phyloP scores from a whole-genome alignment of 2,888 invertebrate genomes.

The Catocala fraxini region DNA sequence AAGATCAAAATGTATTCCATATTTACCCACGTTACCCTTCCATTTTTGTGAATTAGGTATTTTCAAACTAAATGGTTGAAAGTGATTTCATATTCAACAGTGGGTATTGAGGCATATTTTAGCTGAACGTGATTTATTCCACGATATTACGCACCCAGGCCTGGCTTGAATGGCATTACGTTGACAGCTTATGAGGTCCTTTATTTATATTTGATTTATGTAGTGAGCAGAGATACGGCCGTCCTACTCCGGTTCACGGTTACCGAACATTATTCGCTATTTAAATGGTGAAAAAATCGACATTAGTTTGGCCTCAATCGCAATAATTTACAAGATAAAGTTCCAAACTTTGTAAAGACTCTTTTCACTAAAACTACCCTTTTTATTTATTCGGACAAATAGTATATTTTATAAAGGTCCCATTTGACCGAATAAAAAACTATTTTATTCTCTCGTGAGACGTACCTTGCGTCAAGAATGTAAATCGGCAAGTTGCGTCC shows the following conservation, averaged over 20 bases:
- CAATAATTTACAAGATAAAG: slow-evolving; percentile 41
- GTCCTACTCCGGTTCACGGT: slow-evolving; percentile 55
- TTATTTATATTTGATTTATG: slow-evolving; percentile 86
- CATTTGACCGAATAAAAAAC: slow-evolving; percentile 11
- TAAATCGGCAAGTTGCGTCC: slow-evolving; percentile 14
- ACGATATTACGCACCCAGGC: slow-evolving; percentile 82
- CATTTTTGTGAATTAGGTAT: slow-evolving; percentile 50
- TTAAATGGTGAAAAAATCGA: slow-evolving; percentile 49
- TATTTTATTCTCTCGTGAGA: slow-evolving; percentile 8
- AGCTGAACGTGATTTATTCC: slow-evolving; percentile 82
- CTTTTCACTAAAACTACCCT: slow-evolving; percentile 19
- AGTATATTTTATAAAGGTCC: slow-evolving; percentile 1
- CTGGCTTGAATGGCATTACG: slow-evolving; percentile 83
- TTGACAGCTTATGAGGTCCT: slow-evolving; percentile 86
- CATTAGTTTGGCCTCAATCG: slow-evolving; percentile 43
- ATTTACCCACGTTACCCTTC: slow-evolving; percentile 32
- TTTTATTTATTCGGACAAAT: slow-evolving; percentile 29
- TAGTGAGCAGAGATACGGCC: slow-evolving; percentile 79
- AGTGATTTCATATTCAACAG: slow-evolving; percentile 79
- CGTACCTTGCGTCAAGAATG: slow-evolving; percentile 12
- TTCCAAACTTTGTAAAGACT: slow-evolving; percentile 22
- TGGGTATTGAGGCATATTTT: slow-evolving; percentile 82
- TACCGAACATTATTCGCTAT: slow-evolving; percentile 60
- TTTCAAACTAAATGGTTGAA: slow-evolving; percentile 64
- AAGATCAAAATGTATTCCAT: slow-evolving; percentile 17